A percentile compares a stretch with the other conserved stretches of the same genome.
Conservation (phyloP, 2,797 vertebrate genomes). For the Falco cherrug region DNA sequence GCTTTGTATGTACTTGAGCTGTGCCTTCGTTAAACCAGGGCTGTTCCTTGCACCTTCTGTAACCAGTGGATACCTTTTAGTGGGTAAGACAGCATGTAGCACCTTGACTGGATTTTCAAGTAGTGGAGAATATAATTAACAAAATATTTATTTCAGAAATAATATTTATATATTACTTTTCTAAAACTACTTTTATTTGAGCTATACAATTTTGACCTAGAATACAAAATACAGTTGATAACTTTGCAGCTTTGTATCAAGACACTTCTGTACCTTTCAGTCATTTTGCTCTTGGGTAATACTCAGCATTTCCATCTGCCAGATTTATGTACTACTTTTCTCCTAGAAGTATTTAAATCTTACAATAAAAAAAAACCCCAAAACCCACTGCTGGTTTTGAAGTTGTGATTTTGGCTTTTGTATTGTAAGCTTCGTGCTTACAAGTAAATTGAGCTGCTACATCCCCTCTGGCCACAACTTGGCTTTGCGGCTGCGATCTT, state of each 20-base stretch:
- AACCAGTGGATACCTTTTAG: background rate
- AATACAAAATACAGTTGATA: background rate
- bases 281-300: background rate
- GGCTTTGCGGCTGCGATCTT: background rate
- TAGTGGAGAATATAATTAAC: background rate
- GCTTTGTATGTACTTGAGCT: background rate
- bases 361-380: rapidly evolving
- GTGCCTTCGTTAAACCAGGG: background rate
- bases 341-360: background rate
- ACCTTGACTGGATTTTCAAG: background rate
- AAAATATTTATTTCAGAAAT: background rate
- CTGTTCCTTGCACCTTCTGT: background rate
- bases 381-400: background rate
- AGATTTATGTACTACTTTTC: background rate
- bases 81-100: background rate
- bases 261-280: background rate
- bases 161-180: background rate
- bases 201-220: background rate
- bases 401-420: background rate
- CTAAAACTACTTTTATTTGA: background rate
- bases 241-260: background rate
- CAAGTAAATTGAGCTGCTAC: background rate
- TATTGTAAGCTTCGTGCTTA: background rate
- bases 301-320: background rate
- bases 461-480: background rate